phyloP scores from a whole-genome alignment of 2,113 vertebrate species.

The Tenebrosternarchus preto region DNA sequence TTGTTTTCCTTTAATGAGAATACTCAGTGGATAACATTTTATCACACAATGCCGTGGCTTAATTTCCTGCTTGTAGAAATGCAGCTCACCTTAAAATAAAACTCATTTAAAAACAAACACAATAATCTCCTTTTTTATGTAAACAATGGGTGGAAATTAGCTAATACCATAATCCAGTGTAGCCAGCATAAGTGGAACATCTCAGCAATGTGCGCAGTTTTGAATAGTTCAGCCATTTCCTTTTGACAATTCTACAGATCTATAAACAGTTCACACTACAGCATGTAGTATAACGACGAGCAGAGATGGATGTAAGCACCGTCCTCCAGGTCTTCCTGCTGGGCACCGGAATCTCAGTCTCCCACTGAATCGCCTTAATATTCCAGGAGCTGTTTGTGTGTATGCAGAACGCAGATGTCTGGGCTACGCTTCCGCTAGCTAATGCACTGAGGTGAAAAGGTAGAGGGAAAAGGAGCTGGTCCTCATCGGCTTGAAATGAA shows the following conservation, averaged over 20 bases:
- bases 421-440: constrained; percentile 57
- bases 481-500: constrained; percentile 61
- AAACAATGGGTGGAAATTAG: not conserved
- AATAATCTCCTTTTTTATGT: constrained; percentile 11
- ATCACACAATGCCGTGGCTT: constrained; percentile 46
- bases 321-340: too few species aligned
- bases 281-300: not conserved
- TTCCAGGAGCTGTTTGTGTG: constrained; percentile 54
- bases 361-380: constrained; percentile 47
- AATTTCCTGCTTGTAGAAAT: constrained; percentile 18
- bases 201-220: not conserved
- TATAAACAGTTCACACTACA: not conserved
- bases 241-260: constrained; percentile 2
- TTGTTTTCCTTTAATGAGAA: constrained; percentile 68
- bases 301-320: not conserved
- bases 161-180: not conserved
- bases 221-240: constrained; percentile 8
- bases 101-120: constrained; percentile 27
- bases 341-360: not conserved
- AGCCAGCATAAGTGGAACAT: not conserved
- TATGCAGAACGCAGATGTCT: constrained; percentile 47
- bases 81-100: not conserved
- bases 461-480: constrained; percentile 36
- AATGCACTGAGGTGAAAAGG: constrained; percentile 52
- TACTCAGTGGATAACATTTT: constrained; percentile 56